phyloP scores from a whole-genome alignment of 92 coral and sea anemone genomes.

The Zoanthus sociatus region DNA sequence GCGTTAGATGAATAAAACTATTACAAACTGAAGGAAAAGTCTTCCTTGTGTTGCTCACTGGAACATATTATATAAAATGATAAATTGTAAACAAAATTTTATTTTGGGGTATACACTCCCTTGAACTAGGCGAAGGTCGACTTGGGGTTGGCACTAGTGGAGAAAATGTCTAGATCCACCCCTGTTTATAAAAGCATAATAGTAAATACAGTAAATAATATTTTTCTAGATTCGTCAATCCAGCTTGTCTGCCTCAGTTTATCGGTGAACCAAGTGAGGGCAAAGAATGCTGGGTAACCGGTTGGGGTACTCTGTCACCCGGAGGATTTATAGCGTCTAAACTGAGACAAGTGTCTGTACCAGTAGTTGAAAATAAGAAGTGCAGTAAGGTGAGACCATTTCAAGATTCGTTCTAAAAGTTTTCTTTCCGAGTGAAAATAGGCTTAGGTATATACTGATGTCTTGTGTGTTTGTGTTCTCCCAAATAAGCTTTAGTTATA shows the following conservation, averaged over 20 bases:
- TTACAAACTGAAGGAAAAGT: too few relatives aligned
- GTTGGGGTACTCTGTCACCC: conserved; percentile 34
- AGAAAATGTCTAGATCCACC: too few relatives aligned
- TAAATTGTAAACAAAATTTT: background rate
- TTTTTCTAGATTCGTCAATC: conserved; percentile 4
- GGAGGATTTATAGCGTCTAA: conserved; percentile 16
- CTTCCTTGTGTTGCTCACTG: too few relatives aligned
- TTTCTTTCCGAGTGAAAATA: too few relatives aligned
- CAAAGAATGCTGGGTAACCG: conserved; percentile 49
- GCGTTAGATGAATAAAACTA: too few relatives aligned
- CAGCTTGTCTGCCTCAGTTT: conserved; percentile 41
- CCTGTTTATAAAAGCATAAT: too few relatives aligned
- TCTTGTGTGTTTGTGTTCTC: too few relatives aligned
- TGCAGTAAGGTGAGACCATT: conserved; percentile 25
- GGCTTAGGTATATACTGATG: too few relatives aligned
- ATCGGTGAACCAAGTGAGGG: conserved; percentile 26
- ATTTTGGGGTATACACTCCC: background rate
- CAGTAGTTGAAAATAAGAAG: conserved; percentile 19
- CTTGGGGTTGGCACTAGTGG: background rate
- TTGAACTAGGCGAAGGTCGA: background rate
- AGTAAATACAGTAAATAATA: background rate
- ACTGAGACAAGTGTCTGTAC: conserved; percentile 40
- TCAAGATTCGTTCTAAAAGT: too few relatives aligned
- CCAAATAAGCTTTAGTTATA: too few relatives aligned
- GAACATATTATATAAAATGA: background rate